Percentiles rank a stretch among this genome's conserved stretches.
These are phyloP conservation scores for Anabas testudineus DNA, from an alignment of 2,797 vertebrate species.

Conservation along the genomic window DNA sequence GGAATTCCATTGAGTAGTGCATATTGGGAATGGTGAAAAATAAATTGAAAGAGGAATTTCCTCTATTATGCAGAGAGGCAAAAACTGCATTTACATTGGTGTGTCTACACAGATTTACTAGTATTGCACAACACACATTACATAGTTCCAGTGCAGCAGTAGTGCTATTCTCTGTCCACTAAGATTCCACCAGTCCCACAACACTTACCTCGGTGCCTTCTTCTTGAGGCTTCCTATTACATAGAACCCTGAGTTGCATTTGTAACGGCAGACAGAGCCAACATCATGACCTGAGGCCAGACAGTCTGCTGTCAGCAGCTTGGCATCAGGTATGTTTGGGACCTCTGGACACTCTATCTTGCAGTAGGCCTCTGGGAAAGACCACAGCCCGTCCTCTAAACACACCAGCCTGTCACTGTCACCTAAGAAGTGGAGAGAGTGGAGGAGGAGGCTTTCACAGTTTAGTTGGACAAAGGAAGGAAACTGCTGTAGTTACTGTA, in stretches of 20 bases:
- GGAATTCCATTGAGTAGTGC: constrained; percentile 41
- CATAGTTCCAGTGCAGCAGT: background rate
- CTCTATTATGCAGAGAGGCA: constrained; percentile 45
- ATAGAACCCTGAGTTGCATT: constrained; percentile 93
- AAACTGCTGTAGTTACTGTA: no score
- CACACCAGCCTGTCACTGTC: constrained; percentile 91
- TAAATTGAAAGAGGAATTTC: constrained; percentile 51
- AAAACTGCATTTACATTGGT: constrained; percentile 40
- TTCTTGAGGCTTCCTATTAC: constrained; percentile 76
- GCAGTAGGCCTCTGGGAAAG: constrained; percentile 96
- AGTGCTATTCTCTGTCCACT: background rate
- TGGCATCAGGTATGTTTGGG: constrained; percentile 82
- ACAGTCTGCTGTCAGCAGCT: constrained; percentile 87
- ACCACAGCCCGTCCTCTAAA: constrained; percentile 95
- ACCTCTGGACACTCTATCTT: constrained; percentile 91
- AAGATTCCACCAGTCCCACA: background rate
- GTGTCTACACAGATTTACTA: constrained; percentile 16
- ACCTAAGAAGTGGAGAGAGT: constrained; percentile 76
- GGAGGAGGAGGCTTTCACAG: background rate
- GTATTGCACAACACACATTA: constrained; percentile 4
- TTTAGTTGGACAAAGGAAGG: background rate
- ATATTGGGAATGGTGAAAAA: constrained; percentile 60
- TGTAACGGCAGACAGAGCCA: constrained; percentile 91
- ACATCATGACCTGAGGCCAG: constrained; percentile 88
- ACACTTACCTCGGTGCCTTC: constrained; percentile 86